These are phyloP conservation scores for Nematolebias whitei DNA, from an alignment of 2,113 vertebrate genomes.

Conservation along the genomic window DNA sequence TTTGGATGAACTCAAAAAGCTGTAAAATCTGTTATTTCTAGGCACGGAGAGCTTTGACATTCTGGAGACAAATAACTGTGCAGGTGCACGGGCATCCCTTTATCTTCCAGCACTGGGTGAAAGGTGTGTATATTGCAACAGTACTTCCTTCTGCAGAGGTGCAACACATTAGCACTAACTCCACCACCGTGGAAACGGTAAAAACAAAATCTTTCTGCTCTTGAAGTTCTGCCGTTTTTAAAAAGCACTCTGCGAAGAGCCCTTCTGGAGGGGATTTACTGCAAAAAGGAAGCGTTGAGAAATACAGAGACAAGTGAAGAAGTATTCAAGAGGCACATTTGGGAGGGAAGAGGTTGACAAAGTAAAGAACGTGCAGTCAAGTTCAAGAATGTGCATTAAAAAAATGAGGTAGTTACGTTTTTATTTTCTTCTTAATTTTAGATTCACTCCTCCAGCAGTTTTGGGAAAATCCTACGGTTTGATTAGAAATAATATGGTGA, in stretches of 20 bases:
- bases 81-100: constrained; percentile 1
- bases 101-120: constrained; percentile 20
- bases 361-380: too few species aligned
- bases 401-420: too few species aligned
- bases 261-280: not conserved
- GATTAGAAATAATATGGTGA: too few species aligned
- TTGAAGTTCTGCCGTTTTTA: not conserved
- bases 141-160: constrained; percentile 43
- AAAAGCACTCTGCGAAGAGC: not conserved
- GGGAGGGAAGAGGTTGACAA: too few species aligned
- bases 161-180: constrained; percentile 48
- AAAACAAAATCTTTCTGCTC: constrained; percentile 24
- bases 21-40: not conserved
- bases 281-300: not conserved
- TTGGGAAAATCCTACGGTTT: too few species aligned
- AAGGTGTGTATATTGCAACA: constrained; percentile 24
- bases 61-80: not conserved
- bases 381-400: too few species aligned
- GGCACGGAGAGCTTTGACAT: too few species aligned
- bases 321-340: too few species aligned
- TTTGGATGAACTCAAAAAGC: too few species aligned
- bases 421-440: too few species aligned
- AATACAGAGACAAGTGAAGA: not conserved
- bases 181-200: constrained; percentile 12
- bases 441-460: too few species aligned